Evolutionary conservation across 30 jellyfish, hydroid and myxozoan species (phyloP).

Genomic region (Cassiopea andromeda): DNA sequence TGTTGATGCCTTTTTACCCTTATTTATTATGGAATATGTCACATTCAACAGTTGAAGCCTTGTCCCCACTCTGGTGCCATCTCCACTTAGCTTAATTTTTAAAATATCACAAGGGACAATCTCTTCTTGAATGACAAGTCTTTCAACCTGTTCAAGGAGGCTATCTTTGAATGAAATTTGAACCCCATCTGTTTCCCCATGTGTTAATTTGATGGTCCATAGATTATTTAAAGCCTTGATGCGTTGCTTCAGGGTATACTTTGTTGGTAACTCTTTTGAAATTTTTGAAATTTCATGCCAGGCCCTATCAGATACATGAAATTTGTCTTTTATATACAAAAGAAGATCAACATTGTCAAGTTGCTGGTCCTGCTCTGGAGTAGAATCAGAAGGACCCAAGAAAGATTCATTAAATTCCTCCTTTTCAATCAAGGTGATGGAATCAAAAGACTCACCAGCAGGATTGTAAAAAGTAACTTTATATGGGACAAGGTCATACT

Average conservation of each 20-base stretch:
- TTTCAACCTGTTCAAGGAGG: not conserved
- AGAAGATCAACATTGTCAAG: no score
- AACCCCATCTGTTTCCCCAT: not conserved
- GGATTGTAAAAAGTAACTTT: no score
- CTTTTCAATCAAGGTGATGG: no score
- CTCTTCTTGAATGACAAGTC: not conserved
- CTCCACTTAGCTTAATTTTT: not conserved
- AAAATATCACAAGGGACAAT: not conserved
- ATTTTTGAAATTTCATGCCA: no score
- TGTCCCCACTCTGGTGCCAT: not conserved
- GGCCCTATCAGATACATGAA: no score
- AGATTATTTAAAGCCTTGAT: not conserved
- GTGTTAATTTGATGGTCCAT: not conserved
- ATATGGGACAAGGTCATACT: no score
- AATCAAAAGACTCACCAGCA: no score
- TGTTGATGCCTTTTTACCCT: not conserved
- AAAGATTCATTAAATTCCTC: no score
- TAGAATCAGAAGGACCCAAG: no score
- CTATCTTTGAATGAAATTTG: not conserved
- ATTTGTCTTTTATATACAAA: no score
- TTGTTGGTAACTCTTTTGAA: no score
- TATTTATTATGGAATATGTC: not conserved
- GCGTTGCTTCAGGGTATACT: not conserved
- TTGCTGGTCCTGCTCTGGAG: no score
- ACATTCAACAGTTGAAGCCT: not conserved